These are phyloP conservation scores for Empis livida DNA, from an alignment of 2,888 invertebrate species.

Conservation along the genomic window DNA sequence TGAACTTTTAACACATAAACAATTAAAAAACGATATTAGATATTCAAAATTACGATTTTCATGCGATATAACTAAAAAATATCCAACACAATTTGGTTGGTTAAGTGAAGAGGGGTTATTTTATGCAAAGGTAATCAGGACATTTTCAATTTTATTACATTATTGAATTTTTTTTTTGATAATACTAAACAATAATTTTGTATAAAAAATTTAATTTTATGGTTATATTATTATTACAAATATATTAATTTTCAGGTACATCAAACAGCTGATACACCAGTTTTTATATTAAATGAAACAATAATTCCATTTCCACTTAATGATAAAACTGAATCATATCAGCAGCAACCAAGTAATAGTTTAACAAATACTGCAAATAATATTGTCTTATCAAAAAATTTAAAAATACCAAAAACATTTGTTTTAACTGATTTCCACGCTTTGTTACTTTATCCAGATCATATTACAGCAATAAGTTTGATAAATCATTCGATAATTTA, in stretches of 20 bases:
- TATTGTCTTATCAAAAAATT: conserved; percentile 11
- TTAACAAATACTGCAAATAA: conserved; percentile 5
- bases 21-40: conserved; percentile 55
- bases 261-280: conserved; percentile 12
- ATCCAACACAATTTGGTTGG: conserved; percentile 77
- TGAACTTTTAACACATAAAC: conserved; percentile 45
- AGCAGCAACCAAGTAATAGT: conserved; percentile 17
- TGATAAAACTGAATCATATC: conserved; percentile 17
- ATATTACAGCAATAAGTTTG: conserved; percentile 71
- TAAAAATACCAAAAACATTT: conserved; percentile 50
- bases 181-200: too few species aligned
- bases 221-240: too few species aligned
- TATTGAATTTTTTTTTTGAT: too few species aligned
- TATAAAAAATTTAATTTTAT: neutral
- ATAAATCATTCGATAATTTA: conserved; percentile 76
- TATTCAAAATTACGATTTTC: conserved; percentile 72
- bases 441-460: conserved; percentile 67
- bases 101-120: conserved; percentile 72
- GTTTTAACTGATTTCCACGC: conserved; percentile 85
- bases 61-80: conserved; percentile 49
- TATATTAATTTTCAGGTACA: conserved; percentile 14
- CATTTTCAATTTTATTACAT: too few species aligned
- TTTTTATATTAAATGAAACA: conserved; percentile 11
- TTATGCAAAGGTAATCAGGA: conserved; percentile 57
- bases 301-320: conserved; percentile 11